Conservation (phyloP, 2,888 invertebrate genomes). For the Plagodis pulveraria region DNA sequence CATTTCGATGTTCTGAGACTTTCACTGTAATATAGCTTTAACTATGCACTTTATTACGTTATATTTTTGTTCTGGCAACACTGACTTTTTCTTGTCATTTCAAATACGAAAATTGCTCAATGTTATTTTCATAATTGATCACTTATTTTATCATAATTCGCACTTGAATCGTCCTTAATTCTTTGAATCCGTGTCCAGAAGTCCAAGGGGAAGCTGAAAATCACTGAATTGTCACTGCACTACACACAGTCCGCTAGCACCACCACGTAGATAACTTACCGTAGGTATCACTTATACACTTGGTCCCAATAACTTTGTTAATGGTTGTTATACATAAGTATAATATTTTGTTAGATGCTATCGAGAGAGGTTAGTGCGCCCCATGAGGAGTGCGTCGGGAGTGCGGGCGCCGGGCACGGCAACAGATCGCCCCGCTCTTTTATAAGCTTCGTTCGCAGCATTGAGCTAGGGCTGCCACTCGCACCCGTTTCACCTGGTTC, state of each 20-base stretch:
- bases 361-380: slow-evolving; percentile 80
- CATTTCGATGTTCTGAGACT: background rate
- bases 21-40: slow-evolving; percentile 2
- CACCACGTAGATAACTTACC: slow-evolving; percentile 75
- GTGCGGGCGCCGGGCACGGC: slow-evolving; percentile 81
- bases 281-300: slow-evolving; percentile 78
- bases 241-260: slow-evolving; percentile 76
- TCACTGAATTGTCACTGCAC: slow-evolving; percentile 79
- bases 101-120: slow-evolving; percentile 39
- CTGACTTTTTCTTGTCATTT: slow-evolving; percentile 56
- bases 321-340: slow-evolving; percentile 64
- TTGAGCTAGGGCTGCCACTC: slow-evolving; percentile 61
- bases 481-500: slow-evolving; percentile 46
- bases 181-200: slow-evolving; percentile 38
- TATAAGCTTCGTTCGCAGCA: slow-evolving; percentile 79
- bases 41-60: slow-evolving; percentile 4
- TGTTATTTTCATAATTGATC: slow-evolving; percentile 39
- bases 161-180: slow-evolving; percentile 56
- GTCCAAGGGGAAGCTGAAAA: slow-evolving; percentile 46
- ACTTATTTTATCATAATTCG: slow-evolving; percentile 35
- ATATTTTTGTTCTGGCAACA: slow-evolving; percentile 57
- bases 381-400: slow-evolving; percentile 79
- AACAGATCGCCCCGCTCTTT: slow-evolving; percentile 73
- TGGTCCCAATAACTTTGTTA: slow-evolving; percentile 73
- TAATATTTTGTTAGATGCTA: slow-evolving; percentile 66